phyloP scores from a whole-genome alignment of 2,113 vertebrate genomes.

The Salminus brasiliensis region DNA sequence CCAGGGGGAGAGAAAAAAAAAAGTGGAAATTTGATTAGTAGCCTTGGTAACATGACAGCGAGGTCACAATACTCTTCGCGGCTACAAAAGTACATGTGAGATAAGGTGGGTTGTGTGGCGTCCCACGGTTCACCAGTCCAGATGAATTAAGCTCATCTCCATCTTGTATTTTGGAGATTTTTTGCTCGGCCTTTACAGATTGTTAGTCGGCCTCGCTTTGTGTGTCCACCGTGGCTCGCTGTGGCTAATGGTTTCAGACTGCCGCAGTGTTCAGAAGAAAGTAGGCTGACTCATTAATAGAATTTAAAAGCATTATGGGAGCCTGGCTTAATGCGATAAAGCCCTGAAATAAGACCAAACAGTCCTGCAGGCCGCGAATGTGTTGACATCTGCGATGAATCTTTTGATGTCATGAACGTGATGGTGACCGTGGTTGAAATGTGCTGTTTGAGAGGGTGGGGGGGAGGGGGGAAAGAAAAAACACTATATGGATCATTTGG shows the following conservation, averaged over 20 bases:
- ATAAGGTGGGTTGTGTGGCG: conserved; percentile 19
- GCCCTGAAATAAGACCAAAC: conserved; percentile 55
- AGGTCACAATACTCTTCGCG: conserved; percentile 49
- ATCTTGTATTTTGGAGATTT: not conserved
- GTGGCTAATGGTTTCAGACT: conserved; percentile 41
- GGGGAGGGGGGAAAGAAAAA: conserved; percentile 24
- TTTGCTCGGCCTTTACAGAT: not conserved
- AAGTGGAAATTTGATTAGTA: conserved; percentile 57
- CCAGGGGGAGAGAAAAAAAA: conserved; percentile 16
- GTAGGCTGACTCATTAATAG: conserved; percentile 49
- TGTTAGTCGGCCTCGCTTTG: conserved; percentile 8
- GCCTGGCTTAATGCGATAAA: conserved; percentile 50
- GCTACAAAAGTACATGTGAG: conserved; percentile 35
- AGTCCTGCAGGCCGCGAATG: conserved; percentile 42
- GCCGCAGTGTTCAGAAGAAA: conserved; percentile 24
- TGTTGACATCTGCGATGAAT: conserved; percentile 60
- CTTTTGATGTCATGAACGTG: conserved; percentile 55
- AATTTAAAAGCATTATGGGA: conserved; percentile 43
- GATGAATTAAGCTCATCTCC: not conserved
- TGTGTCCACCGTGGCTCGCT: conserved; percentile 12
- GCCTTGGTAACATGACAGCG: conserved; percentile 48
- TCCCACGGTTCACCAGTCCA: conserved; percentile 1
- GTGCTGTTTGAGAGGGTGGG: conserved; percentile 31
- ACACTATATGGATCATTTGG: conserved; percentile 54
- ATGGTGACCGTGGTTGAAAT: conserved; percentile 51